Conservation (phyloP, 1,140 invertebrate species). For the Holotrichia oblita region DNA sequence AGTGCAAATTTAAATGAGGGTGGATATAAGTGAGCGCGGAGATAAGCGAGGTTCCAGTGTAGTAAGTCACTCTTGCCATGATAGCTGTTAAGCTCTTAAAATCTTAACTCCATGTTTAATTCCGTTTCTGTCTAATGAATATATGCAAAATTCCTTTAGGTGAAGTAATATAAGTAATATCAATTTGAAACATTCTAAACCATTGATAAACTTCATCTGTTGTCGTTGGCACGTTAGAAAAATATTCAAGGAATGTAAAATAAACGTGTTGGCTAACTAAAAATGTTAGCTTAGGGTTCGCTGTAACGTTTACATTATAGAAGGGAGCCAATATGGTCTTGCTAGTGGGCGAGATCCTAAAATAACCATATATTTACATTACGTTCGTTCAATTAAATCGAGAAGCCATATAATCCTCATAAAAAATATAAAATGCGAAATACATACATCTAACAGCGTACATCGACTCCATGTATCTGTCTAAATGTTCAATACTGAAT, state of each 20-base stretch:
- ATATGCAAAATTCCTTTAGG: too few species aligned
- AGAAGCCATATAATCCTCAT: background rate
- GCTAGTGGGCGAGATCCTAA: background rate
- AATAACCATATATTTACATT: slow-evolving; percentile 27
- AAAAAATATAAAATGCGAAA: slow-evolving; percentile 1
- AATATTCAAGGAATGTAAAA: background rate
- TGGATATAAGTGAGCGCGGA: too few species aligned
- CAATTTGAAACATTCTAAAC: background rate
- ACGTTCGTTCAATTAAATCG: slow-evolving; percentile 3
- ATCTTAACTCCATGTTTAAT: too few species aligned
- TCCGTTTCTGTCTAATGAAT: too few species aligned
- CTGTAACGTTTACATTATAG: slow-evolving; percentile 19
- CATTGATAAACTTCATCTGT: background rate
- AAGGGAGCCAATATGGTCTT: background rate
- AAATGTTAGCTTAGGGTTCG: slow-evolving; percentile 21
- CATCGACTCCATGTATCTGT: background rate
- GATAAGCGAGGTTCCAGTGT: too few species aligned
- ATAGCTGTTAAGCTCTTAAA: too few species aligned
- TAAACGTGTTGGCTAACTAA: background rate
- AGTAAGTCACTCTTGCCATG: too few species aligned
- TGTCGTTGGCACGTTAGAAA: background rate
- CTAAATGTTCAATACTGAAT: background rate
- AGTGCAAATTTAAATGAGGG: too few species aligned
- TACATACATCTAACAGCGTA: background rate
- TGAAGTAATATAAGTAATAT: too few species aligned